phyloP scores from a whole-genome alignment of 2,797 vertebrate genomes.

The Hyperoplus lanceolatus region DNA sequence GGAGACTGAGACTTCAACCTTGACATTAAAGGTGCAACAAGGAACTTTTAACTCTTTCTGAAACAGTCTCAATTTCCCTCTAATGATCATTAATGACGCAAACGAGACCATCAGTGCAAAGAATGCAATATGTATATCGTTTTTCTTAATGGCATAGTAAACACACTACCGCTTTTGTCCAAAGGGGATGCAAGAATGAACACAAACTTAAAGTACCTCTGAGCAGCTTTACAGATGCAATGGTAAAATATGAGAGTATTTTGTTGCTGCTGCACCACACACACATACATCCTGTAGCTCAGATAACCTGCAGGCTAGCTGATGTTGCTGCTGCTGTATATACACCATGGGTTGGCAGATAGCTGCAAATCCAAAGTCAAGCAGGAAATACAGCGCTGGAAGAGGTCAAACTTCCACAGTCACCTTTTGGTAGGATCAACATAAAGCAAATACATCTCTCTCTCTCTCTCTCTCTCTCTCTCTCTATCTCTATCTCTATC shows the following conservation, averaged over 20 bases:
- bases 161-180: no score
- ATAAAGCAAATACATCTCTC: background rate
- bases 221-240: no score
- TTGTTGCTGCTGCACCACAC: background rate
- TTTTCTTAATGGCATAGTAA: no score
- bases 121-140: no score
- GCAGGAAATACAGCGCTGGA: background rate
- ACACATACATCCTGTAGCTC: slow-evolving; percentile 29
- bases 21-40: background rate
- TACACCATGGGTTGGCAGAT: background rate
- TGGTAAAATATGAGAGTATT: no score
- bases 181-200: no score
- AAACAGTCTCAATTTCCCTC: no score
- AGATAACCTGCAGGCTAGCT: slow-evolving; percentile 14
- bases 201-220: no score
- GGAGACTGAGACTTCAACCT: no score
- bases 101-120: no score
- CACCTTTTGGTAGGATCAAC: background rate
- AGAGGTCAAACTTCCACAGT: background rate
- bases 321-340: slow-evolving; percentile 26
- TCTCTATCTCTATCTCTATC: background rate
- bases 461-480: background rate
- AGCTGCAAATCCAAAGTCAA: slow-evolving; percentile 7
- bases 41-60: no score
- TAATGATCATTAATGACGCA: no score